Evolutionary conservation across 23 tunicate species (phyloP).

Genomic region (Phallusia fumigata): DNA sequence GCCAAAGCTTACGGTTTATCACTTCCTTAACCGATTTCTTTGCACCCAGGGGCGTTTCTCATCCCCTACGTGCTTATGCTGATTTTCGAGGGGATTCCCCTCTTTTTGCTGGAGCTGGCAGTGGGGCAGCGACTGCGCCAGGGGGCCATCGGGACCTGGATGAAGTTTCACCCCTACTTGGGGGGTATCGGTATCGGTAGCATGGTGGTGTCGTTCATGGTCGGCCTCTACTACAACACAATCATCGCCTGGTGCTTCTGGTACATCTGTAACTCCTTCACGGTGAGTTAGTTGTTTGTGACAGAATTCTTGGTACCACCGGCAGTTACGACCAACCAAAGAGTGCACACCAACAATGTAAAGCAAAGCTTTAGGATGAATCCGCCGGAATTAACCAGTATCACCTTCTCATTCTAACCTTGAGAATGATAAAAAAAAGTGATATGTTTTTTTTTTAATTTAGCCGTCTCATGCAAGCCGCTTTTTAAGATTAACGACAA

Average conservation of each 20-base stretch:
- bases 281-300: conserved; percentile 61
- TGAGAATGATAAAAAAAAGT: too few species aligned
- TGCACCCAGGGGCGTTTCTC: conserved; percentile 87
- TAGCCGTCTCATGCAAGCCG: too few species aligned
- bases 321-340: too few species aligned
- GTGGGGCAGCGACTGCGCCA: conserved; percentile 87
- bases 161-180: conserved; percentile 85
- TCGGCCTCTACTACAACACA: conserved; percentile 96
- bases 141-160: conserved; percentile 96
- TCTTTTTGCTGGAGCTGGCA: conserved; percentile 85
- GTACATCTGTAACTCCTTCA: conserved; percentile 95
- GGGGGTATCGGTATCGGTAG: conserved; percentile 95
- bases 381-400: too few species aligned
- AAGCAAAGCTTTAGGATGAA: too few species aligned
- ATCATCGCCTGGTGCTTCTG: conserved; percentile 99
- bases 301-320: too few species aligned
- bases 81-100: conserved; percentile 86
- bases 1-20: too few species aligned
- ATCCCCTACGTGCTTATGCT: conserved; percentile 90
- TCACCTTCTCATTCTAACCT: too few species aligned
- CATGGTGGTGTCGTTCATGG: conserved; percentile 90
- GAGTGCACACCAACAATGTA: too few species aligned
- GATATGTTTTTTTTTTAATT: too few species aligned
- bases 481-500: too few species aligned
- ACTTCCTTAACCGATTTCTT: conserved; percentile 13